Conservation (phyloP, 2,797 vertebrate species). For the Chrosomus eos region DNA sequence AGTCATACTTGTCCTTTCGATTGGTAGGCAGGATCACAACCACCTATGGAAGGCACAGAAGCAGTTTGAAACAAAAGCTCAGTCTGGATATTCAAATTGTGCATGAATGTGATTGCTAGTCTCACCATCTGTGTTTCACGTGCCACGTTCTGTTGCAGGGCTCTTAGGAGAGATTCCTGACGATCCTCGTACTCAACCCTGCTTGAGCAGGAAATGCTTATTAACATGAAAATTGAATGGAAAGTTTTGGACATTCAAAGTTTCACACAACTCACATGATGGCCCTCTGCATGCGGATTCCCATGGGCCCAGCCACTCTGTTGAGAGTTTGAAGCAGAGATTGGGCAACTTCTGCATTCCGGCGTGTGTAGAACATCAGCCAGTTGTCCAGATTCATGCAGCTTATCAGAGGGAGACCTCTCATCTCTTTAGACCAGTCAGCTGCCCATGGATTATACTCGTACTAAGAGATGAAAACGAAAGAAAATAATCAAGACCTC, state of each 20-base stretch:
- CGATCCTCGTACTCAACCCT: conserved; percentile 91
- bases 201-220: background rate
- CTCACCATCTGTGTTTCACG: conserved; percentile 86
- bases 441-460: conserved; percentile 83
- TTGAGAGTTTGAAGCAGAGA: conserved; percentile 81
- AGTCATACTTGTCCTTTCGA: conserved; percentile 92
- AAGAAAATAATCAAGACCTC: background rate
- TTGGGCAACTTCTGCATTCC: conserved; percentile 80
- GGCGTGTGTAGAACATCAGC: conserved; percentile 84
- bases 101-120: background rate
- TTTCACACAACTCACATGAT: conserved; percentile 78
- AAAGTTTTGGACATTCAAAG: background rate
- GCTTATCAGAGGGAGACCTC: conserved; percentile 80
- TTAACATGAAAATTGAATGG: background rate
- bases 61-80: background rate
- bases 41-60: conserved; percentile 67
- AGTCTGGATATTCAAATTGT: background rate
- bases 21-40: conserved; percentile 88
- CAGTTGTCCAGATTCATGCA: conserved; percentile 83
- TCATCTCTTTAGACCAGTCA: conserved; percentile 91
- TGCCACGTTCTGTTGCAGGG: conserved; percentile 83
- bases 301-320: conserved; percentile 84
- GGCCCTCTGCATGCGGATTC: conserved; percentile 81
- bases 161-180: conserved; percentile 85
- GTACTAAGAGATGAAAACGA: conserved; percentile 72